These are phyloP conservation scores for Tridacna crocea DNA, from an alignment of 2,888 invertebrate species.

Conservation along the genomic window DNA sequence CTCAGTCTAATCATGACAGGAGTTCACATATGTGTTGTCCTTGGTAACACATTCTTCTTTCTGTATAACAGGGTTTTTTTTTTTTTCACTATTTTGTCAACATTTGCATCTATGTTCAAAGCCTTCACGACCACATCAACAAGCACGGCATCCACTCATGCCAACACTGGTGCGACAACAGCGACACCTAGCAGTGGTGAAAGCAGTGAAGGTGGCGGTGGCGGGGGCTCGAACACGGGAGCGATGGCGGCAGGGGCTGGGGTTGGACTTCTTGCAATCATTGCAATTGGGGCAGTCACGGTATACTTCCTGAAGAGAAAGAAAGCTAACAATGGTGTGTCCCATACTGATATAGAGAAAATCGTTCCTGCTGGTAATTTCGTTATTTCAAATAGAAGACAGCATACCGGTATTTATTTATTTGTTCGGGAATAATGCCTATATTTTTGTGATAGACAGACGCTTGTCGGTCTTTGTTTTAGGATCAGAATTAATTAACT, in stretches of 20 bases:
- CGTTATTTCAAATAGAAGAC: background rate
- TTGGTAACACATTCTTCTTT: no score
- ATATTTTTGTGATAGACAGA: no score
- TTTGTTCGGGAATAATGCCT: no score
- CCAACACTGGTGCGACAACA: conserved; percentile 5
- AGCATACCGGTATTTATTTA: no score
- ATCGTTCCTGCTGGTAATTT: conserved; percentile 20
- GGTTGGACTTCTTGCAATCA: conserved; percentile 31
- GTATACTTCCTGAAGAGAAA: conserved; percentile 34
- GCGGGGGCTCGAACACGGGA: conserved; percentile 18
- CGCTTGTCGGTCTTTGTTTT: no score
- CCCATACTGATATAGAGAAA: conserved; percentile 22
- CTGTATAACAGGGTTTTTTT: no score
- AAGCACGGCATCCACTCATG: background rate
- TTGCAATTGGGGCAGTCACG: conserved; percentile 5
- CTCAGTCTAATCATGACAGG: no score
- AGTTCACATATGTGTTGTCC: no score
- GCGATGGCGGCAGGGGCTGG: conserved; percentile 47
- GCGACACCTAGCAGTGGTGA: background rate
- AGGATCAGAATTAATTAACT: no score
- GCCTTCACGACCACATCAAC: conserved; percentile 12
- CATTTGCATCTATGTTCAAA: background rate
- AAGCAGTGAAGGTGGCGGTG: conserved; percentile 11
- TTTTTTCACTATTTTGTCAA: no score
- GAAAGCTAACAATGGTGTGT: conserved; percentile 23